Conservation (phyloP, 2,888 invertebrate genomes). For the Halocaridina rubra region DNA sequence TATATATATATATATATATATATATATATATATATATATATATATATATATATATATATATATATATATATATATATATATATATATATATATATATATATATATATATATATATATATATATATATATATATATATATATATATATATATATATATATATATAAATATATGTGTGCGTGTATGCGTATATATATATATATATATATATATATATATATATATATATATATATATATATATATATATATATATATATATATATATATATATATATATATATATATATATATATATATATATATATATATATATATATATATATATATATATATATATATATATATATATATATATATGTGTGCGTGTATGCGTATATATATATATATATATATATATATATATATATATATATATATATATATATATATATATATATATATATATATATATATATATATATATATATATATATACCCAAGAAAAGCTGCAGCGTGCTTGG, state of each 20-base stretch:
- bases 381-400: slow-evolving; percentile 29
- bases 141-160: no score
- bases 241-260: not conserved
- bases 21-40: no score
- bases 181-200: not conserved
- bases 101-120: no score
- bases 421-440: slow-evolving; percentile 30
- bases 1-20: no score
- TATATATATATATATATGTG: not conserved
- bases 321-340: not conserved
- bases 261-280: not conserved
- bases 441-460: slow-evolving; percentile 15
- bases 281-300: not conserved
- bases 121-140: no score
- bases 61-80: no score
- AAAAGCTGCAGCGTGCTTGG: no score
- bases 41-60: no score
- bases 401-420: slow-evolving; percentile 35
- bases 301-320: not conserved
- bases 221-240: not conserved
- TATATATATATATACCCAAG: slow-evolving; percentile 21
- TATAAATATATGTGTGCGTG: no score
- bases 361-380: slow-evolving; percentile 2
- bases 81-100: no score
- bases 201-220: not conserved